A percentile compares a stretch with the other conserved stretches of the same genome.
These are phyloP conservation scores for Noctua pronuba DNA, from an alignment of 2,888 invertebrate genomes.

Conservation along the genomic window DNA sequence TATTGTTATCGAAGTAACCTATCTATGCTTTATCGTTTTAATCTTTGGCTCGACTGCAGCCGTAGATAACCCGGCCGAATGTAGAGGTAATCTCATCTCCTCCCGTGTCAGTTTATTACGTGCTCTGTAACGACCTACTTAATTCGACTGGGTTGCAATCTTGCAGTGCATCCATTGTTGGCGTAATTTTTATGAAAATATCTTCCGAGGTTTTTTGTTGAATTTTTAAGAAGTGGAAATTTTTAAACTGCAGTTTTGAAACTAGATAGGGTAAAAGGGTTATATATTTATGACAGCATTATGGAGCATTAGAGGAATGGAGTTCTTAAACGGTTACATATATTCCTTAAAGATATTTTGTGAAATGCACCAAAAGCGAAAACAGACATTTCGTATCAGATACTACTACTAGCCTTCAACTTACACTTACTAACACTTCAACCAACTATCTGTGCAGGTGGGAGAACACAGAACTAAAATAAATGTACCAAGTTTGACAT, in stretches of 20 bases:
- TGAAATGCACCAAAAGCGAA: neutral
- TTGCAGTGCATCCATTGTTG: conserved; percentile 66
- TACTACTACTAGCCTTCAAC: no score
- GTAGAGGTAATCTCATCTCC: conserved; percentile 85
- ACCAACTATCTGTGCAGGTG: no score
- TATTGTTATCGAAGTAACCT: conserved; percentile 52
- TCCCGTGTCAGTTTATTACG: conserved; percentile 79
- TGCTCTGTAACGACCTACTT: conserved; percentile 79
- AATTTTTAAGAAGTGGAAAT: conserved; percentile 29
- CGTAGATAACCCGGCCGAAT: conserved; percentile 87
- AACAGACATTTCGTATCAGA: neutral
- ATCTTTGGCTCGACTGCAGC: conserved; percentile 73
- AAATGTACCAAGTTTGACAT: no score
- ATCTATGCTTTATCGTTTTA: conserved; percentile 65
- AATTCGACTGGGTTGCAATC: conserved; percentile 76
- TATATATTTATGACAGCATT: conserved; percentile 18
- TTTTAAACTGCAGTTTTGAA: conserved; percentile 46
- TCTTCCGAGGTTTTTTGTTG: conserved; percentile 38
- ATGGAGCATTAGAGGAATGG: conserved; percentile 13
- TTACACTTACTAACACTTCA: no score
- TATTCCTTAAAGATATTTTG: neutral
- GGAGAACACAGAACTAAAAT: no score
- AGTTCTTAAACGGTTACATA: conserved; percentile 9
- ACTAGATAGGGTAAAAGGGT: conserved; percentile 30
- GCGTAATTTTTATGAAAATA: conserved; percentile 52